Percentiles rank a stretch among this genome's conserved stretches.
Conservation (phyloP, 2,113 vertebrate species). For the Toxostoma redivivum region DNA sequence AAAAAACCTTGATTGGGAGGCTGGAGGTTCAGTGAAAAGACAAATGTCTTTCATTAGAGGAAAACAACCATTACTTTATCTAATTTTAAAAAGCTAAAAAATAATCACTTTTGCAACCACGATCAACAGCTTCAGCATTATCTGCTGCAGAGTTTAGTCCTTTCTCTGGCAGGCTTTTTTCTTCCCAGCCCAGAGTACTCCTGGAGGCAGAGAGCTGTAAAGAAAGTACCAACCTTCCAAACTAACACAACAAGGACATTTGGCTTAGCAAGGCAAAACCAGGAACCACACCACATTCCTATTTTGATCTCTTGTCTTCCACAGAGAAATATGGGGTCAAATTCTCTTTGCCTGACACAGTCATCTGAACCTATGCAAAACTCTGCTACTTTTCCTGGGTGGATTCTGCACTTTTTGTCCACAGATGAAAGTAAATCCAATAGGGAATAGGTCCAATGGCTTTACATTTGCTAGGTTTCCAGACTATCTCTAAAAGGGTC, state of each 20-base stretch:
- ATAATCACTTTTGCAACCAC: background rate
- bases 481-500: background rate
- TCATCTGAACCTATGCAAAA: background rate
- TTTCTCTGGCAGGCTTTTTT: background rate
- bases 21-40: constrained; percentile 1
- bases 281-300: background rate
- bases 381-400: background rate
- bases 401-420: background rate
- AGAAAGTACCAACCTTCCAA: background rate
- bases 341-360: background rate
- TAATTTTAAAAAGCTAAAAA: background rate
- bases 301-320: background rate
- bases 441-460: background rate
- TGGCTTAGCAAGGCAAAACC: background rate
- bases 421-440: background rate
- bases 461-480: background rate
- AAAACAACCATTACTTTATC: background rate
- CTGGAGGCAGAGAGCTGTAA: background rate
- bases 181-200: background rate
- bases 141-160: background rate
- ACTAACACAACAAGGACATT: background rate
- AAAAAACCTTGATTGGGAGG: background rate
- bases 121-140: background rate
- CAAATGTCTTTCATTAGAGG: constrained; percentile 14
- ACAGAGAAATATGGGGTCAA: background rate